These are phyloP conservation scores for Muricea muricata DNA, from an alignment of 92 coral and sea anemone species.

Conservation along the genomic window DNA sequence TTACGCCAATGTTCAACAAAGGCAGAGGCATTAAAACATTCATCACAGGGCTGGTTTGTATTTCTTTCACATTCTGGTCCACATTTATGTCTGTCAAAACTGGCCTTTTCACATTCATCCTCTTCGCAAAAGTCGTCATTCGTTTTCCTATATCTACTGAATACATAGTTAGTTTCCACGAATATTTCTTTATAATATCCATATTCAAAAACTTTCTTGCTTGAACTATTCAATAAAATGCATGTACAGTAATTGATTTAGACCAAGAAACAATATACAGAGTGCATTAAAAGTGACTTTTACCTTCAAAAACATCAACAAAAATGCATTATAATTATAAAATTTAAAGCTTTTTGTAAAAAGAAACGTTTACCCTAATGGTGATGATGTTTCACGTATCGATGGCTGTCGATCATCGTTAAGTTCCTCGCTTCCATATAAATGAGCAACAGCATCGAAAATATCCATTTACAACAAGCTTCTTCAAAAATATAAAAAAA, in stretches of 20 bases:
- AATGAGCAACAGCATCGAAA: slow-evolving; percentile 24
- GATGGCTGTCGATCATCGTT: neutral
- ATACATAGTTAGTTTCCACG: neutral
- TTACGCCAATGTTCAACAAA: slow-evolving; percentile 33
- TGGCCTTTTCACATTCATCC: neutral
- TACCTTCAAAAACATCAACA: neutral
- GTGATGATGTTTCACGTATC: slow-evolving; percentile 14
- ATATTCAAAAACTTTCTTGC: neutral
- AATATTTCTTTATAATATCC: neutral
- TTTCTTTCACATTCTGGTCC: neutral
- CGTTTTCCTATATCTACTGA: slow-evolving; percentile 16
- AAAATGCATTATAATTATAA: no score
- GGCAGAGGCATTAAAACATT: neutral
- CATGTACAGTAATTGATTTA: neutral
- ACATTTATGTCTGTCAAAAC: slow-evolving; percentile 6
- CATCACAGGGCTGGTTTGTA: neutral
- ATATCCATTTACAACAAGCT: slow-evolving; percentile 10
- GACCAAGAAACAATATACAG: neutral
- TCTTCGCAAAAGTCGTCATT: slow-evolving; percentile 19
- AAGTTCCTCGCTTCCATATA: slow-evolving; percentile 2
- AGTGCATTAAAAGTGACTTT: no score
- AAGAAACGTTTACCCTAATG: slow-evolving; percentile 20
- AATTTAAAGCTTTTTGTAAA: neutral
- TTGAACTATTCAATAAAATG: neutral
- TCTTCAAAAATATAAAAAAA: neutral